phyloP scores from a whole-genome alignment of 2,113 vertebrate species.

The Aythya baeri region DNA sequence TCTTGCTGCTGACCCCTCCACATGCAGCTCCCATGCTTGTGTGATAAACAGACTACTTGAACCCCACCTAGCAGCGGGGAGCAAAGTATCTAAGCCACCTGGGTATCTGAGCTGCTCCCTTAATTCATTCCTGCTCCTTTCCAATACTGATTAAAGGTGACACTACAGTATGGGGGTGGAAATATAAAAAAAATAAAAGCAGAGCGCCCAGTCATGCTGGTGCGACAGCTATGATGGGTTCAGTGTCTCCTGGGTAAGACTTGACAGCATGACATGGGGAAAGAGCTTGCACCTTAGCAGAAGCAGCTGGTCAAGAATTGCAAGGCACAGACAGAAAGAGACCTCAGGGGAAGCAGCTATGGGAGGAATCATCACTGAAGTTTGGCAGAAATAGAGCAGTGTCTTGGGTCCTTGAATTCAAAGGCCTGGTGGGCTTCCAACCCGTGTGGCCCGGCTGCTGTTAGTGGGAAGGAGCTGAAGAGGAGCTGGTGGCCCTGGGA shows the following conservation, averaged over 20 bases:
- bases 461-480: not conserved
- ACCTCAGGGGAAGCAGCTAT: fast-evolving
- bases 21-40: not conserved
- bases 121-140: not conserved
- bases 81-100: not conserved
- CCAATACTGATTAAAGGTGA: not conserved
- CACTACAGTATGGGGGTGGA: not conserved
- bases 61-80: not conserved
- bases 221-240: not conserved
- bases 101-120: not conserved
- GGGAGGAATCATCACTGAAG: not conserved
- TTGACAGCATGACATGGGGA: not conserved
- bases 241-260: not conserved
- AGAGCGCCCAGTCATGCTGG: not conserved
- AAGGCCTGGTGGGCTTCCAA: not conserved
- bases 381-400: not conserved
- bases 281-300: not conserved
- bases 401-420: not conserved
- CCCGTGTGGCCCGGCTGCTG: not conserved
- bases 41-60: not conserved
- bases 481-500: not conserved
- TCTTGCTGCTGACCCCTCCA: not conserved
- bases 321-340: not conserved
- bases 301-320: not conserved
- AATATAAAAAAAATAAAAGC: too few species aligned